phyloP scores from a whole-genome alignment of 2,113 vertebrate species.

The Nettapus auritus region DNA sequence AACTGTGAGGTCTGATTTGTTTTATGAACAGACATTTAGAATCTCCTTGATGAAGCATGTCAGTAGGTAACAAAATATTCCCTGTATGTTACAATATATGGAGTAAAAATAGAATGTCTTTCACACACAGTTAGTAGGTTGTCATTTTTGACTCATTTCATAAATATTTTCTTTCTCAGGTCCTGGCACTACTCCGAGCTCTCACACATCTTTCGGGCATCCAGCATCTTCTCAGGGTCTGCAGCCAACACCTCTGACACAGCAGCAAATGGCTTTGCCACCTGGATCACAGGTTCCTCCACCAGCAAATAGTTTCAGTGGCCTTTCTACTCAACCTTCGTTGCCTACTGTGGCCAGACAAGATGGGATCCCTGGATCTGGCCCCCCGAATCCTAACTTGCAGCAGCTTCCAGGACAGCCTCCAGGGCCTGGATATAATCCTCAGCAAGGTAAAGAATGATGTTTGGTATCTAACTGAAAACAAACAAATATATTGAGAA shows the following conservation, averaged over 20 bases:
- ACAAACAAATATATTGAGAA: background rate
- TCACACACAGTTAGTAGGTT: background rate
- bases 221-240: slow-evolving; percentile 69
- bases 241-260: slow-evolving; percentile 56
- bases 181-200: slow-evolving; percentile 61
- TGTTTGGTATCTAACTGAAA: background rate
- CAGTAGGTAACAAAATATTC: background rate
- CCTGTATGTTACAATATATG: fast-evolving
- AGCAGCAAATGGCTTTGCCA: slow-evolving; percentile 65
- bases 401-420: slow-evolving; percentile 77
- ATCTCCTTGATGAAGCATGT: background rate
- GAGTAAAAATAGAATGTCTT: background rate
- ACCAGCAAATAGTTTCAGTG: slow-evolving; percentile 67
- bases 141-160: background rate
- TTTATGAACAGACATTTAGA: background rate
- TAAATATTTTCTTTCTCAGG: slow-evolving; percentile 49
- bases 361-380: slow-evolving; percentile 76
- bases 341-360: slow-evolving; percentile 65
- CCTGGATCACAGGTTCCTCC: slow-evolving; percentile 77
- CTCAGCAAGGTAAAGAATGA: slow-evolving; percentile 82
- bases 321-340: slow-evolving; percentile 67
- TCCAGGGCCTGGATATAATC: slow-evolving; percentile 80
- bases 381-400: slow-evolving; percentile 72
- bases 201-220: slow-evolving; percentile 62
- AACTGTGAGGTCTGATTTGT: background rate